Conservation (phyloP, 2,113 vertebrate species). For the Marcusenius ussheri region DNA sequence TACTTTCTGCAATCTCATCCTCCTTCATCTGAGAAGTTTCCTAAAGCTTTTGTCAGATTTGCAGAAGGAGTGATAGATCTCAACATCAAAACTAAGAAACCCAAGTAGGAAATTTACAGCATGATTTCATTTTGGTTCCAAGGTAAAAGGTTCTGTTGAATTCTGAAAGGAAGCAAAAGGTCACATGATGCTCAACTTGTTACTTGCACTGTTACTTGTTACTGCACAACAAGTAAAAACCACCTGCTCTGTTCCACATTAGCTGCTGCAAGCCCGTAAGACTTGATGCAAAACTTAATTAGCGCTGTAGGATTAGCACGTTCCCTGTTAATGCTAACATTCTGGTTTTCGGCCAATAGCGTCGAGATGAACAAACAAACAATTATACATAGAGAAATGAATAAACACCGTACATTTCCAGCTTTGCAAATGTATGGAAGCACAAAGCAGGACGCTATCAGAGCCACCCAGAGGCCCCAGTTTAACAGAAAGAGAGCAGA, state of each 20-base stretch:
- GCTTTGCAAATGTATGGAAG: not conserved
- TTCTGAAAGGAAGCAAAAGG: not conserved
- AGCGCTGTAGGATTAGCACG: not conserved
- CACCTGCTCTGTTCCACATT: not conserved
- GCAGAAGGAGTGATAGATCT: not conserved
- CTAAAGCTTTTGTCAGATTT: not conserved
- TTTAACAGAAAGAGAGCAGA: conserved; percentile 2
- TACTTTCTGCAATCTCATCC: not conserved
- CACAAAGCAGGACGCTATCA: not conserved
- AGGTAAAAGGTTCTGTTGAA: not conserved
- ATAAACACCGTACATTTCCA: not conserved
- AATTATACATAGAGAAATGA: not conserved
- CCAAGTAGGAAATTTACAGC: not conserved
- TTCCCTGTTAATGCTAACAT: not conserved
- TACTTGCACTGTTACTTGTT: no score
- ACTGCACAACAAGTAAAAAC: not conserved
- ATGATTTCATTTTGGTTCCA: not conserved
- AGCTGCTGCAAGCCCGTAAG: not conserved
- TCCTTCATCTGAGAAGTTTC: not conserved
- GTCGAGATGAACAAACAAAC: not conserved
- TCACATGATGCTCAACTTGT: not conserved
- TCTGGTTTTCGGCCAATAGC: not conserved
- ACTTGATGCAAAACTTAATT: not conserved
- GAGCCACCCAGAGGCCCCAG: not conserved
- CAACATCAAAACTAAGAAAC: not conserved